phyloP scores from a whole-genome alignment of 2,888 invertebrate genomes.

The Ornithoptera priamus region DNA sequence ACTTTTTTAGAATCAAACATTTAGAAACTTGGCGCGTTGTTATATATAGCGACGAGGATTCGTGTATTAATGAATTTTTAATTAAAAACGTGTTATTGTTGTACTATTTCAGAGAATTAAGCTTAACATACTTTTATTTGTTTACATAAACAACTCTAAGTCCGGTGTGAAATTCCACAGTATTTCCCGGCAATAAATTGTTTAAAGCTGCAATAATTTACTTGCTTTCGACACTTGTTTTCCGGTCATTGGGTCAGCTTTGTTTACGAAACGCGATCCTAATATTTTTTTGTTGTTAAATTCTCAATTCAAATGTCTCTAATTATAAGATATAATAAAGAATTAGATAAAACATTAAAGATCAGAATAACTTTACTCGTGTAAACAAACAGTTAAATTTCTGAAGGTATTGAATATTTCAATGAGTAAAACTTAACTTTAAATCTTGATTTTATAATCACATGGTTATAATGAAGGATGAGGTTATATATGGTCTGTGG shows the following conservation, averaged over 20 bases:
- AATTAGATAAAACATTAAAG: too few relatives aligned
- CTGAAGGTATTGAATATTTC: too few relatives aligned
- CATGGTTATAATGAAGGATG: too few relatives aligned
- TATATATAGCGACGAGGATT: not conserved
- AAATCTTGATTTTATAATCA: too few relatives aligned
- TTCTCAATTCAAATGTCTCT: not conserved
- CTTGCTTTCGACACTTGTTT: slow-evolving; percentile 21
- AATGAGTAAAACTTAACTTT: too few relatives aligned
- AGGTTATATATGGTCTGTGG: too few relatives aligned
- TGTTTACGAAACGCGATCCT: slow-evolving; percentile 17
- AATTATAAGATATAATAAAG: not conserved
- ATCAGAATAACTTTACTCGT: too few relatives aligned
- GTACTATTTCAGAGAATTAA: not conserved
- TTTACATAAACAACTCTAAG: slow-evolving; percentile 15
- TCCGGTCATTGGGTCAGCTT: slow-evolving; percentile 25
- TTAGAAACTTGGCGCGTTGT: not conserved
- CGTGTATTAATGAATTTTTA: not conserved
- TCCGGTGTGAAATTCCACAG: slow-evolving; percentile 20
- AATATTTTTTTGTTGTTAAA: not conserved
- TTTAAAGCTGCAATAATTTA: slow-evolving; percentile 26
- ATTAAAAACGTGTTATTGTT: not conserved
- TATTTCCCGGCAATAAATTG: slow-evolving; percentile 20
- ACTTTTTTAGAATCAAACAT: not conserved
- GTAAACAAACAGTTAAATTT: too few relatives aligned
- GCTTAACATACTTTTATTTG: not conserved